Evolutionary conservation across 2,113 vertebrate species (phyloP).

Genomic region (Orthonyx spaldingii): DNA sequence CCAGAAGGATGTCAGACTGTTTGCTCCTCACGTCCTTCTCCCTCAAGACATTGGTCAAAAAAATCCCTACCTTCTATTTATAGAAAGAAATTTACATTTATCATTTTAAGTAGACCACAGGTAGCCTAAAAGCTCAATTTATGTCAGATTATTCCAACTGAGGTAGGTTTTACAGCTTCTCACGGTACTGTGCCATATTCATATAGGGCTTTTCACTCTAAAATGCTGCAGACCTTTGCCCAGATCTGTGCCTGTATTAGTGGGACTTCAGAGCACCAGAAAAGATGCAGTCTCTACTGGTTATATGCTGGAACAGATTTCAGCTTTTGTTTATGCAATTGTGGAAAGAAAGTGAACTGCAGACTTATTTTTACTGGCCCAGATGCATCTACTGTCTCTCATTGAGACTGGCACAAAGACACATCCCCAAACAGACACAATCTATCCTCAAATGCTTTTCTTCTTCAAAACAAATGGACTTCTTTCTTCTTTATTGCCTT

Average conservation of each 20-base stretch:
- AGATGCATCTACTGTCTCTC: neutral
- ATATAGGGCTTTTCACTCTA: neutral
- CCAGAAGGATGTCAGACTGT: neutral
- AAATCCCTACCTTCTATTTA: neutral
- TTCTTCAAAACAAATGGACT: neutral
- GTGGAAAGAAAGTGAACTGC: neutral
- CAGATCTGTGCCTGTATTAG: neutral
- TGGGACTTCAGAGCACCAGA: neutral
- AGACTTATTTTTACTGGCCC: constrained; percentile 1
- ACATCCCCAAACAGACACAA: neutral
- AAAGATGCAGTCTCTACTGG: neutral
- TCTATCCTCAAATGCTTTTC: neutral
- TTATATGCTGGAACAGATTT: neutral
- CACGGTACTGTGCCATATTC: neutral
- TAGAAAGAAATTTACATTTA: neutral
- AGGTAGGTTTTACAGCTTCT: neutral
- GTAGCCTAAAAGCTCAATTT: neutral
- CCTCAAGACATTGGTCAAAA: neutral
- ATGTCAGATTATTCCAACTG: neutral
- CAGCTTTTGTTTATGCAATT: neutral
- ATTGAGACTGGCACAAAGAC: neutral
- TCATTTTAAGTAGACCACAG: neutral
- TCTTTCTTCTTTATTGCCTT: neutral
- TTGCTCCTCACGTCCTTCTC: neutral
- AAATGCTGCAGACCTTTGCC: neutral